Evolutionary conservation across 2,797 vertebrate species (phyloP), one percentile per base, ranked within the genome.

Genomic region (Cirrhinus mrigala): DNA sequence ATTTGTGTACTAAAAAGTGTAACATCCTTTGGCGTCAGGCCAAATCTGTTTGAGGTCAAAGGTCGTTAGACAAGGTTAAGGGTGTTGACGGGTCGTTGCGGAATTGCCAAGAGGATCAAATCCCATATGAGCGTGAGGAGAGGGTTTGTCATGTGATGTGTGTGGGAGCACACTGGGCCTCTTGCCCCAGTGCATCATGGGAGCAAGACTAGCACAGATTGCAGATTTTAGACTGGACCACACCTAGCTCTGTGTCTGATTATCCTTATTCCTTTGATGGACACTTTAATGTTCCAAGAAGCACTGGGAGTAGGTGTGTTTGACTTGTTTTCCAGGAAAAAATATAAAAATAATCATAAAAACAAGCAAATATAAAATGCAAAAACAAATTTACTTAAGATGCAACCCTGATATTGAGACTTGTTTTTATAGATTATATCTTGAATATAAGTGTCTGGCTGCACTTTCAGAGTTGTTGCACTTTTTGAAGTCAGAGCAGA

Each of bases 1-100:
- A 44, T 70, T 81, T 83, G 79, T 75, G 40, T 74, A 50, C 48
- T 69, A 16, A 71, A 58, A 74, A 48, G 66, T 81, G 77, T 24
- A 76, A 14, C 76, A 33, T 69, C 69, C 62, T 79, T 24, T 24
- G 52, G 48, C 44, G 9, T 83, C 14, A 48, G 62, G 50, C 62
- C 68, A 29, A 80, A 37, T 83, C 44, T 79, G 89, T 82, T 81
- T 64, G 60, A 89, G 85, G 86, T 90, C 69, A 89, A 62, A 62
- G 80, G 44, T 87, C 82, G 71, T 77, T 27, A 7, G 22, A 20
- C 37, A 79, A 84, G 78, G 79, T 85, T 74, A 81, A 74, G 79
- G 75, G 80, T 83, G 85, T 82, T 84, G 86, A 80, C 50, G 86
- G 75, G 87, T 86, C 20, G 14, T 83, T 52, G 48, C 60, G 52